Evolutionary conservation across 2,888 invertebrate genomes (phyloP), one percentile per base, ranked within the genome.

Genomic region (Drosophila pseudotalamancana): DNA sequence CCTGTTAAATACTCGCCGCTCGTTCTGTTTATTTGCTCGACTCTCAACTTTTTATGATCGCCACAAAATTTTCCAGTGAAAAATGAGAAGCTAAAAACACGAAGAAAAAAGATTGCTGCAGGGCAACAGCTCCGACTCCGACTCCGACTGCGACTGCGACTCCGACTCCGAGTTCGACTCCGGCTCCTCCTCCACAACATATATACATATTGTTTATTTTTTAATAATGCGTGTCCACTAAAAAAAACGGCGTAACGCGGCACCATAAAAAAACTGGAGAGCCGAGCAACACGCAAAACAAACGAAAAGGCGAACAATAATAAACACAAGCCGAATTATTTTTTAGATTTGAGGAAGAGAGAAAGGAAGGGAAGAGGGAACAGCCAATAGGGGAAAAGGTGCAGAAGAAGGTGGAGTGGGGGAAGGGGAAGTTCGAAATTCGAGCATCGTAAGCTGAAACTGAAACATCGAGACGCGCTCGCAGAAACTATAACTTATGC

Each of bases 171-270:
- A 6, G n/a, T n/a, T n/a, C n/a, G n/a, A n/a, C n/a, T n/a, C n/a
- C 27, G 18, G 43, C 27, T 11, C 14, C 43, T 43, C 43, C 18
- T n/a, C 29, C 63, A 46, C 51, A 59, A 62, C 74, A 67, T 75
- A 71, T 75, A 71, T 72, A 73, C 71, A 72, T 76, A 80, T 87
- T 87, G 86, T 85, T 83, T 86, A 87, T 86, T 86, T 81, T 81
- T 86, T 78, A 87, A 86, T 86, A 86, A 86, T 86, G 86, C 86
- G 86, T 86, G 83, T 86, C 85, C 86, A 86, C 85, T 85, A 77
- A 72, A 60, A 63, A 65, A 60, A 56, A 50, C 67, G 70, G 75
- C 81, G 81, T 81, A 81, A 72, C 81, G 78, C 71, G 77, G 84
- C 75, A 68, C 67, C 73, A 84, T 81, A 84, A 81, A 84, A 81